phyloP scores from a whole-genome alignment of 2,797 vertebrate genomes.

The Neopelma chrysocephalum region DNA sequence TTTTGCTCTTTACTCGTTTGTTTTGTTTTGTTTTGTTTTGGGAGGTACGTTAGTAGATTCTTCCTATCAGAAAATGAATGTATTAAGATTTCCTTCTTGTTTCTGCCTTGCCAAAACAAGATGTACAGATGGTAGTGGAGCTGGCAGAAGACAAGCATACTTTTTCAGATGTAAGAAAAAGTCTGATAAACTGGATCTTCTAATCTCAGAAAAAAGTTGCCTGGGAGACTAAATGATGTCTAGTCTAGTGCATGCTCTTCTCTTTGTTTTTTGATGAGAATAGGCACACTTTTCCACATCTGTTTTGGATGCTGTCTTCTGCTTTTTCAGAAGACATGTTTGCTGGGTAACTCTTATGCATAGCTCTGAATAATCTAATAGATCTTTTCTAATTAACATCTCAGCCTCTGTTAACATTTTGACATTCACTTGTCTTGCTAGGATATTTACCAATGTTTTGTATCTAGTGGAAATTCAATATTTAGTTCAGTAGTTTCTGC shows the following conservation, averaged over 20 bases:
- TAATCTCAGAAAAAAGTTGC: neutral
- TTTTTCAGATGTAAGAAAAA: neutral
- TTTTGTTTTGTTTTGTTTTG: neutral
- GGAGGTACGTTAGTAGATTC: neutral
- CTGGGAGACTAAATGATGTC: neutral
- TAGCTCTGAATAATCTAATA: neutral
- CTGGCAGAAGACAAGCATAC: neutral
- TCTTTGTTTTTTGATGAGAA: neutral
- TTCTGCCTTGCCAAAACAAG: neutral
- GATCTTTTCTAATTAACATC: conserved; percentile 23
- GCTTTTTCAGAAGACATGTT: neutral
- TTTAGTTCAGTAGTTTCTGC: conserved; percentile 4
- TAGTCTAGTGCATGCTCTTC: neutral
- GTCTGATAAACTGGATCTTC: neutral
- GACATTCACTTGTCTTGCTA: conserved; percentile 18
- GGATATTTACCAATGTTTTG: conserved; percentile 34
- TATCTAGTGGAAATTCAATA: conserved; percentile 30
- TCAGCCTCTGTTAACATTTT: neutral
- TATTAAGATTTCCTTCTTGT: neutral
- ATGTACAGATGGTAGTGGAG: neutral
- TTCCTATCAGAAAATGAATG: neutral
- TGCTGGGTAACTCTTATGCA: neutral
- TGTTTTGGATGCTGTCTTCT: neutral
- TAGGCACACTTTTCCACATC: neutral
- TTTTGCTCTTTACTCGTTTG: neutral